Evolutionary conservation across 2,113 vertebrate species (phyloP), one percentile per base, ranked within the genome.

Genomic region (Gasterosteus nipponicus): DNA sequence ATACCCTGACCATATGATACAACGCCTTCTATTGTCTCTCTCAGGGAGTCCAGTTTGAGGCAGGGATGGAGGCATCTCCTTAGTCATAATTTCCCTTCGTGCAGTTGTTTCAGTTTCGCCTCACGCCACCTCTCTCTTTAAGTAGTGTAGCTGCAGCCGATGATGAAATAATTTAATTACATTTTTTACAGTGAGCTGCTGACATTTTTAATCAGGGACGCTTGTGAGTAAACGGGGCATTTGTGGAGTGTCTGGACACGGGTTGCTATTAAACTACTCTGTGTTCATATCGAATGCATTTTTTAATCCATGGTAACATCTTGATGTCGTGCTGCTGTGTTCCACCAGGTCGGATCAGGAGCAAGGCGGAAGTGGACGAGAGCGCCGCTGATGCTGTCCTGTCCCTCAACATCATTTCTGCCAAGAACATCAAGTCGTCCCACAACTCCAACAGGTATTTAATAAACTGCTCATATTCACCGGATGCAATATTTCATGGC

Each of bases 331-430:
- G 19, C 18, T 71, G 49, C 26, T 46, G 44, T 68, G 26, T 64
- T 49, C 42, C 49, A 66, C 39, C 94, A 95, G 98, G 98, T 66
- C 96, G 98, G 9, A 96, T 99, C 83, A 94, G 98, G 82, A 99
- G 91, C 89, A 97, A 97, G 87, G 91, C 97, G 0, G 98, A 99
- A 82, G 97, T 98, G 61, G 96, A 99, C 39, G 97, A 98, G 66
- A 85, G 94, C 35, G 96, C 96, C 0, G 93, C 96, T 3, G 98
- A 99, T 49, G 96, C 97, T 0, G 95, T 99, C 71, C 91, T 99
- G 46, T 99, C 97, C 57, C 94, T 99, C 38, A 99, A 99, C 87
- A 99, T 99, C 29, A 98, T 99, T 86, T 99, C 98, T 47, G 97
- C 98, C 44, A 99, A 99, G 89, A 98, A 97, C 87, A 94, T 99